Evolutionary conservation across 2,888 invertebrate genomes (phyloP), one percentile per base, ranked within the genome.

Genomic region (Stegophylla sp.): DNA sequence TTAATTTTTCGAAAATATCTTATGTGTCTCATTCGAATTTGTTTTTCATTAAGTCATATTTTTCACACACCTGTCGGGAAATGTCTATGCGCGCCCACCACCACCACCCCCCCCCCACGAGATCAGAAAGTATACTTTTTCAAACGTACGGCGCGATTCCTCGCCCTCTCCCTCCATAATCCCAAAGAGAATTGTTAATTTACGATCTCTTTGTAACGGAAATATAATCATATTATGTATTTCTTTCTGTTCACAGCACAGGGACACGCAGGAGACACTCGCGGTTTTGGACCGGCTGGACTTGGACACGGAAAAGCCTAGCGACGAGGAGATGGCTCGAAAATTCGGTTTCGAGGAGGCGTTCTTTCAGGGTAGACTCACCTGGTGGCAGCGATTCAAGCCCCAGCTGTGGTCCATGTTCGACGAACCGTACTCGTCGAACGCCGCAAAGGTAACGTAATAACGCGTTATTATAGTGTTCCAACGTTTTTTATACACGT

Each of bases 381-480:
- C 94, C 82, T 95, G 95, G 94, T 99, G 98, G 98, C 98, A 98
- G 89, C 92, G 93, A 86, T 90, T 95, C 86, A 97, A 98, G 87
- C 98, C 98, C 59, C 95, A 95, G 88, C 94, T 98, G 87, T 99
- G 98, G 98, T 97, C 98, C 53, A 90, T 99, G 82, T 99, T 99
- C 87, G 99, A 99, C 87, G 99, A 99, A 87, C 99, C 99, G 1
- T 98, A 99, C 88, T 98, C 98, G 86, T 98, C 98, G 79, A 94
- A 94, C 86, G 92, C 95, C 85, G 98, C 98, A 83, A 98, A 98
- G 93, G 98, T 97, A 88, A 34, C 7, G 34, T 34, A 5, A 5
- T 34, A 34, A 34, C 7, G 34, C n/a, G n/a, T n/a, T n/a, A n/a
- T n/a, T n/a, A n/a, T n/a, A n/a, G n/a, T n/a, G n/a, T n/a, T n/a